Conservation (phyloP, 2,113 vertebrate species). For the Phycodurus eques region DNA sequence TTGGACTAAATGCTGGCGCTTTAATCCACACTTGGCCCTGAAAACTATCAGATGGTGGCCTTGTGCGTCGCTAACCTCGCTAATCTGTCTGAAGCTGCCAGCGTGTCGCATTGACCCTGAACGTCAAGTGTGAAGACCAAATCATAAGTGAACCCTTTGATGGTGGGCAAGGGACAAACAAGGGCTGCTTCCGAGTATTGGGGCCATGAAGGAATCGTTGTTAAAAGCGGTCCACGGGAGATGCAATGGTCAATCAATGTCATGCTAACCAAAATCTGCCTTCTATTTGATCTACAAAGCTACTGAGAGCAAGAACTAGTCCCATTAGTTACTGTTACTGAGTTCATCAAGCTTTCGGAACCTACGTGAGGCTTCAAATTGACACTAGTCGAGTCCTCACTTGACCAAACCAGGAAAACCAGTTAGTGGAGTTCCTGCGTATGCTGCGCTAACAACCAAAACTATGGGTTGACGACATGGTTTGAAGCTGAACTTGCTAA, state of each 20-base stretch:
- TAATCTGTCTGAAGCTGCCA: slow-evolving; percentile 25
- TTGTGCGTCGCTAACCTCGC: slow-evolving; percentile 1
- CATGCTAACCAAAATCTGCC: slow-evolving; percentile 1
- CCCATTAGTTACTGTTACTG: background rate
- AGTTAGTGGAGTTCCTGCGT: too few species aligned
- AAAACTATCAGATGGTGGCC: slow-evolving; percentile 47
- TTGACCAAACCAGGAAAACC: too few species aligned
- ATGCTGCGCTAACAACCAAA: too few species aligned
- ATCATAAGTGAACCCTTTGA: background rate
- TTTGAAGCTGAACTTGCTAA: too few species aligned
- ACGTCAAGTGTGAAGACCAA: background rate
- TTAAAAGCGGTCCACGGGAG: slow-evolving; percentile 31
- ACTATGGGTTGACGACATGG: too few species aligned
- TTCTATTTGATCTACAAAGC: background rate
- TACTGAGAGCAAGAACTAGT: background rate
- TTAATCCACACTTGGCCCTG: slow-evolving; percentile 60
- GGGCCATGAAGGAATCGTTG: slow-evolving; percentile 28
- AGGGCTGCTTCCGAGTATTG: slow-evolving; percentile 18
- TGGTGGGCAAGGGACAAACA: background rate
- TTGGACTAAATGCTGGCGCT: slow-evolving; percentile 56
- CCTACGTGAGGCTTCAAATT: background rate
- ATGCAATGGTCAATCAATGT: slow-evolving; percentile 37
- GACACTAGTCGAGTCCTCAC: background rate
- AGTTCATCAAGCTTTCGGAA: background rate
- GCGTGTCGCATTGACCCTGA: background rate